A percentile compares a stretch with the other conserved stretches of the same genome.
phyloP scores from a whole-genome alignment of 2,888 invertebrate genomes.

The Andrena marginata region DNA sequence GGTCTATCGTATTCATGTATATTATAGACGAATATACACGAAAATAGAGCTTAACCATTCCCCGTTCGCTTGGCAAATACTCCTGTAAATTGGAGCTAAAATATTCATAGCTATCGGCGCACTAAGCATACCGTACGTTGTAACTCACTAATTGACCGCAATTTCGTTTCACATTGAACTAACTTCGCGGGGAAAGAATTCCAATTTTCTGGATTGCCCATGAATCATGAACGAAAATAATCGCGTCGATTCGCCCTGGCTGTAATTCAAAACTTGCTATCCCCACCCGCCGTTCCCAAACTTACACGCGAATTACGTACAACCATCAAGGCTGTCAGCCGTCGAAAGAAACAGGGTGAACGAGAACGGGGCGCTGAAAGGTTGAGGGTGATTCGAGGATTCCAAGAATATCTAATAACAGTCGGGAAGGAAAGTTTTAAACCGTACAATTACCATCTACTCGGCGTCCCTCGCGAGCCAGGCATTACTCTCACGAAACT shows the following conservation, averaged over 20 bases:
- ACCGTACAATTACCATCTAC: constrained; percentile 32
- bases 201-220: constrained; percentile 4
- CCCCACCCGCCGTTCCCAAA: constrained; percentile 9
- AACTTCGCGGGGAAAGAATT: not conserved
- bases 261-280: not conserved
- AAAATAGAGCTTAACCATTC: constrained; percentile 15
- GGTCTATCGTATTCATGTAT: constrained; percentile 4
- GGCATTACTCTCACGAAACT: constrained; percentile 18
- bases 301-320: constrained; percentile 30
- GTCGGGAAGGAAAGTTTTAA: constrained; percentile 18
- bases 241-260: not conserved
- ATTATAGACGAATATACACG: not conserved
- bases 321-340: constrained; percentile 35
- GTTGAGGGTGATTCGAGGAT: constrained; percentile 14
- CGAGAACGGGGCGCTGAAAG: not conserved
- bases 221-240: constrained; percentile 16
- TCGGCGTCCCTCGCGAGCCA: constrained; percentile 8
- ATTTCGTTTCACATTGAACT: not conserved
- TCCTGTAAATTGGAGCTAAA: no score
- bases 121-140: not conserved
- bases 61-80: not conserved
- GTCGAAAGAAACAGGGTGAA: constrained; percentile 17
- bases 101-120: no score
- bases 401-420: constrained; percentile 38
- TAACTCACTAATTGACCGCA: not conserved